Percentiles rank a stretch among this genome's conserved stretches.
Conservation (phyloP, 2,797 vertebrate species). For the Parauchenoglanis ngamensis region DNA sequence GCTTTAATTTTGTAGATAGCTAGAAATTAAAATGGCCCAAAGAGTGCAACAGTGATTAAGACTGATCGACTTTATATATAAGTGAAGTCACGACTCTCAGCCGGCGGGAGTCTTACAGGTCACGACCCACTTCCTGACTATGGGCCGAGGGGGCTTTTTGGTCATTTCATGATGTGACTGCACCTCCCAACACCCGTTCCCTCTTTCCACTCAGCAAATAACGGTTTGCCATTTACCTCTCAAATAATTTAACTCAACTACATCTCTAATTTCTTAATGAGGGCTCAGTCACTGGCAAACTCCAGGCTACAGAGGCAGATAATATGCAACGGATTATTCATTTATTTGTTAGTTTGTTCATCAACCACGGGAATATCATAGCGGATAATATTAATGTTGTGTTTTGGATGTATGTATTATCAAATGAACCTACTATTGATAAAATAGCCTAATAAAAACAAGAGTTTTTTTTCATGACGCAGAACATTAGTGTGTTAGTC, state of each 20-base stretch:
- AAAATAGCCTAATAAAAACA: background rate
- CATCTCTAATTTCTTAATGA: background rate
- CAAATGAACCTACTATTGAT: background rate
- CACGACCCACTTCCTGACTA: constrained; percentile 41
- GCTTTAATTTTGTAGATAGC: background rate
- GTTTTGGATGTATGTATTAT: background rate
- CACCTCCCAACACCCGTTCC: background rate
- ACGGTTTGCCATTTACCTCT: background rate
- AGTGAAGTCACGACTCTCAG: constrained; percentile 37
- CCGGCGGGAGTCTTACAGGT: background rate
- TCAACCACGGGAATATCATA: background rate
- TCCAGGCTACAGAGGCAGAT: background rate
- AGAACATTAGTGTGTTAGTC: background rate
- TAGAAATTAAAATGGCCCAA: background rate
- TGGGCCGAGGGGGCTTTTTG: too few relatives aligned
- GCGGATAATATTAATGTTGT: background rate
- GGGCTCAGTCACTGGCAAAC: background rate
- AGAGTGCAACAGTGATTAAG: background rate
- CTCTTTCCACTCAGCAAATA: background rate
- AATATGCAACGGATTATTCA: background rate
- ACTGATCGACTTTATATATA: background rate
- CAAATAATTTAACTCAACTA: background rate
- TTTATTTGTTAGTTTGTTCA: background rate
- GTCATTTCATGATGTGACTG: background rate
- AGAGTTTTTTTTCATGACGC: background rate